Evolutionary conservation across 2,113 vertebrate species (phyloP).

Genomic region (Sander lucioperca): DNA sequence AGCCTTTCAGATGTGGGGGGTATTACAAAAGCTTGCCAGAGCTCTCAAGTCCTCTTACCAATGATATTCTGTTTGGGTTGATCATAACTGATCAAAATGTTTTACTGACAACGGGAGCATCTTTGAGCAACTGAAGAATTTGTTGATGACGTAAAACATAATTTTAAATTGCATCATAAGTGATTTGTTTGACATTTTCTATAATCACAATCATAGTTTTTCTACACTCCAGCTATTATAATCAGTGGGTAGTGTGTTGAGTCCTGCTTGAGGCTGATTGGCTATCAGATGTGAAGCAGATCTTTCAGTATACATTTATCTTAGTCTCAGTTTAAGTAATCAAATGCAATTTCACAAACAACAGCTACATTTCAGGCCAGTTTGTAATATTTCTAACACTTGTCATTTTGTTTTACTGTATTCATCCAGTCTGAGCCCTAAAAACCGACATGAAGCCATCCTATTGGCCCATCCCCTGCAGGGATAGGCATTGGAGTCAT

Average conservation of each 20-base stretch:
- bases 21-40: conserved; percentile 17
- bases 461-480: too few relatives aligned
- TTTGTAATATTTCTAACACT: too few relatives aligned
- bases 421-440: too few relatives aligned
- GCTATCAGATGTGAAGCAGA: not conserved
- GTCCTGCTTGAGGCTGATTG: not conserved
- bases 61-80: conserved; percentile 1
- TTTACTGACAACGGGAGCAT: not conserved
- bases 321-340: not conserved
- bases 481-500: too few relatives aligned
- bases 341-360: too few relatives aligned
- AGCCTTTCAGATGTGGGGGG: conserved; percentile 58
- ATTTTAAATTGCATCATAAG: not conserved
- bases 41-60: conserved; percentile 33
- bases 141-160: not conserved
- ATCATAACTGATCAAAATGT: conserved; percentile 1
- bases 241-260: not conserved
- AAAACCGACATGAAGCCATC: too few relatives aligned
- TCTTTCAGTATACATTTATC: not conserved
- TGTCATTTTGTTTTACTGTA: too few relatives aligned
- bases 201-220: not conserved
- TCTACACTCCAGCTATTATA: not conserved
- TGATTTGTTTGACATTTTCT: not conserved
- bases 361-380: too few relatives aligned
- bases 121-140: not conserved